These are phyloP conservation scores for Smithornis capensis DNA, from an alignment of 2,113 vertebrate genomes.

Conservation along the genomic window DNA sequence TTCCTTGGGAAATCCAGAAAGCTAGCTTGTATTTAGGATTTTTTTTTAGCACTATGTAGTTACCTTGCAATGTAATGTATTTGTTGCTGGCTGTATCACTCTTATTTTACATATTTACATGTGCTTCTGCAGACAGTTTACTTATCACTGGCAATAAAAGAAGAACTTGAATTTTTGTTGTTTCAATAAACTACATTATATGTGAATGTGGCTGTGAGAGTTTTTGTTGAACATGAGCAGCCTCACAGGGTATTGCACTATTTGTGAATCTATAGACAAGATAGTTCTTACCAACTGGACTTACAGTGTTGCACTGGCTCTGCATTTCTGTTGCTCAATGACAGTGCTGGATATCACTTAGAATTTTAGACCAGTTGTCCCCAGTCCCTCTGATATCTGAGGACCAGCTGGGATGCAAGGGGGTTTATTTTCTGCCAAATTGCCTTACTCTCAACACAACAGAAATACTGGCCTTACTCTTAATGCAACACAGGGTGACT, in stretches of 20 bases:
- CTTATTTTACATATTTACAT: background rate
- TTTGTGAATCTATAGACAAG: no score
- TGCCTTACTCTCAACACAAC: background rate
- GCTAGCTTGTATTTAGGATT: background rate
- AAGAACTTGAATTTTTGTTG: background rate
- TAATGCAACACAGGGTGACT: background rate
- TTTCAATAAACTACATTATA: background rate
- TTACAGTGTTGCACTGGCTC: no score
- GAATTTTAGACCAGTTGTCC: no score
- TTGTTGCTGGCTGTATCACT: background rate
- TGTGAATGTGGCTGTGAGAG: no score
- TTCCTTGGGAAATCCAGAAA: background rate
- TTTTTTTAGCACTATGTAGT: background rate
- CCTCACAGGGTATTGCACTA: no score
- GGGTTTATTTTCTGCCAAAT: background rate
- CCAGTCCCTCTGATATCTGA: background rate
- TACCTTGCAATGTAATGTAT: background rate
- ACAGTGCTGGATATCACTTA: no score
- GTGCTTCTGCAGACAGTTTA: background rate
- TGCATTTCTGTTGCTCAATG: no score
- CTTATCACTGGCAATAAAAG: background rate
- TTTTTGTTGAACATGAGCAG: no score
- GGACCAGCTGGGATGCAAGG: background rate
- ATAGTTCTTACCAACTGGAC: no score
- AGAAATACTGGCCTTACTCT: background rate